Evolutionary conservation across 1,140 invertebrate genomes (phyloP).

Genomic region (Paraescarpia echinospica): DNA sequence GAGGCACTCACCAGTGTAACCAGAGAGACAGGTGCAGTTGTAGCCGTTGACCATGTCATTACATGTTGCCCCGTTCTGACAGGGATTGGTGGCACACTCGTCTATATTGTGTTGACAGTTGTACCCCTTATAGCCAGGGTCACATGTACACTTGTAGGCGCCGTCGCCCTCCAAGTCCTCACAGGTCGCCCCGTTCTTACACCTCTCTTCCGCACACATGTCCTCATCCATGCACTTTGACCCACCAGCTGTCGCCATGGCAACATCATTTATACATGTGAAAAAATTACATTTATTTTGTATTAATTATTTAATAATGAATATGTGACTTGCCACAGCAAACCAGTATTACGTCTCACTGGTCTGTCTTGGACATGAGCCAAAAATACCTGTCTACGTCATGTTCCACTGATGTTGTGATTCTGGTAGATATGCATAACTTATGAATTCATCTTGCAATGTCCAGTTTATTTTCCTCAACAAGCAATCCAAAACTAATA

Average conservation of each 20-base stretch:
- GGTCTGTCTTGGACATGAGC: too few species aligned
- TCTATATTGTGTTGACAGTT: conserved; percentile 88
- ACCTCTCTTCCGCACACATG: not conserved
- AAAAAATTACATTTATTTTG: too few species aligned
- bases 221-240: not conserved
- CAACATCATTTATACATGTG: not conserved
- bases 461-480: too few species aligned
- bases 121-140: conserved; percentile 83
- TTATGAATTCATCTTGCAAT: too few species aligned
- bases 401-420: too few species aligned
- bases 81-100: conserved; percentile 84
- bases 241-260: conserved; percentile 12
- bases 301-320: too few species aligned
- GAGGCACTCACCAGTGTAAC: not conserved
- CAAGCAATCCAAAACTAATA: too few species aligned
- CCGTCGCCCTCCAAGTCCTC: not conserved
- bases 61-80: conserved; percentile 83
- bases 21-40: not conserved
- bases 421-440: too few species aligned
- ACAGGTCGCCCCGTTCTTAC: not conserved
- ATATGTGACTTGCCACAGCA: too few species aligned
- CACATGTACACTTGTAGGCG: conserved; percentile 77
- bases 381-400: too few species aligned
- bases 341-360: too few species aligned
- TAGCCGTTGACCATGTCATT: not conserved